Percentiles rank a stretch among this genome's conserved stretches.
phyloP scores from a whole-genome alignment of 2,797 vertebrate genomes.

The Betta splendens region DNA sequence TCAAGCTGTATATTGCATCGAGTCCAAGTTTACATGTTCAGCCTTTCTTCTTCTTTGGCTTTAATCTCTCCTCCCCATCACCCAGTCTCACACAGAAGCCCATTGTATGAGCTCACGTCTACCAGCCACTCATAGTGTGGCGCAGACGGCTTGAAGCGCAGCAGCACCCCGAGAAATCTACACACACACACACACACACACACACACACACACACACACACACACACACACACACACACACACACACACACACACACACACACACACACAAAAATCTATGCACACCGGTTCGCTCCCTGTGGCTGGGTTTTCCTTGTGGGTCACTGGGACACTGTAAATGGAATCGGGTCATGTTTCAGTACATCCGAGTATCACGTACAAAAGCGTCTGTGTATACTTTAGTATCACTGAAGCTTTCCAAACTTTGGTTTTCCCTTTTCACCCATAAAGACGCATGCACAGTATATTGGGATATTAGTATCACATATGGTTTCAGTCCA shows the following conservation, averaged over 20 bases:
- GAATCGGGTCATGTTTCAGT: slow-evolving; percentile 46
- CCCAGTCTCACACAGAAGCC: slow-evolving; percentile 57
- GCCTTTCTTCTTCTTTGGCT: not conserved
- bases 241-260: slow-evolving; percentile 6
- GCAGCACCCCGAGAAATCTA: slow-evolving; percentile 29
- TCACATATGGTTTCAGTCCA: not conserved
- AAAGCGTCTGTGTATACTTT: slow-evolving; percentile 17
- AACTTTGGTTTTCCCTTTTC: slow-evolving; percentile 2
- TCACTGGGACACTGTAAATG: slow-evolving; percentile 47
- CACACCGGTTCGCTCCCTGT: slow-evolving; percentile 13
- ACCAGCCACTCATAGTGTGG: slow-evolving; percentile 19
- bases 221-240: no score
- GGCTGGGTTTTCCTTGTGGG: slow-evolving; percentile 38
- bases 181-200: slow-evolving; percentile 10
- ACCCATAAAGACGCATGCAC: not conserved
- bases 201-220: no score
- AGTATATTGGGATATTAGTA: not conserved
- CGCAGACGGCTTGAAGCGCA: slow-evolving; percentile 44
- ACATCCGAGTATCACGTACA: not conserved
- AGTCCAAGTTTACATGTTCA: slow-evolving; percentile 21
- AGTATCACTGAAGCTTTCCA: slow-evolving; percentile 16
- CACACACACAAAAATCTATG: slow-evolving; percentile 20
- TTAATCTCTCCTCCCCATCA: slow-evolving; percentile 47
- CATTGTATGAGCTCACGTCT: slow-evolving; percentile 65
- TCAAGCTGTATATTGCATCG: slow-evolving; percentile 7